Base-by-base conservation (phyloP, 2,797 vertebrate species). In the Cryptoblepharus egeriae region DNA sequence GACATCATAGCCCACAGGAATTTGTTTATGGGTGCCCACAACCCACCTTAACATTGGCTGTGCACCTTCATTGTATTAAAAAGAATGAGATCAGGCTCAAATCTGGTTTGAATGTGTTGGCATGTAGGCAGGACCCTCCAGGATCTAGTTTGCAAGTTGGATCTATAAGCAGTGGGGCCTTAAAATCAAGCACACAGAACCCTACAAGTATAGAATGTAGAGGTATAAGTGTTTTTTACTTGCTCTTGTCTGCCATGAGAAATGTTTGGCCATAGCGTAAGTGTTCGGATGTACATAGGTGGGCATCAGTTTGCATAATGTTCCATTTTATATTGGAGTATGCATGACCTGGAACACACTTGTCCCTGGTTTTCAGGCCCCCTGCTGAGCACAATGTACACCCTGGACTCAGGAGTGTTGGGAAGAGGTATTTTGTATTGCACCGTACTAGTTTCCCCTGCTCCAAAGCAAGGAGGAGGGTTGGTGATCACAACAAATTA, bases 41-140 rank as follows among this genome's bases (percentile, higher is more conserved):
- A 15, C 8, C 11, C 0, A 0, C 55, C 0, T 0, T 32, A 9
- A 70, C 28, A 16, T 71, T 76, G 67, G 3, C 15, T 75, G 28
- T 73, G 69, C 37, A 83, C 6, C 0, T 0, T 74, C 71, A n/a
- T 39, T 68, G 7, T 0, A 3, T 8, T 1, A 1, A 22, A 68
- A 13, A 5, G 2, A 57, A 39, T 0, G 37, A 49, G 61, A 15
- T n/a, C 75, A 11, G 2, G 10, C 20, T 10, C n/a, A 26, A 70
- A 35, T 52, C 30, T 72, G 35, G 20, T 52, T 32, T 72, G 22
- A 24, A 70, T 30, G 52, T 2, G 24, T 64, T 30, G n/a, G n/a
- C n/a, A n/a, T n/a, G 70, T 65, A 57, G 71, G 30, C 13, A 24
- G 16, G 32, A 26, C 12, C 26, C 24, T 37, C 72, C 26, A 39